Percentiles rank a stretch among this genome's conserved stretches.
These are phyloP conservation scores for Vulpes lagopus DNA, from an alignment of 2,113 vertebrate genomes.

Conservation along the genomic window DNA sequence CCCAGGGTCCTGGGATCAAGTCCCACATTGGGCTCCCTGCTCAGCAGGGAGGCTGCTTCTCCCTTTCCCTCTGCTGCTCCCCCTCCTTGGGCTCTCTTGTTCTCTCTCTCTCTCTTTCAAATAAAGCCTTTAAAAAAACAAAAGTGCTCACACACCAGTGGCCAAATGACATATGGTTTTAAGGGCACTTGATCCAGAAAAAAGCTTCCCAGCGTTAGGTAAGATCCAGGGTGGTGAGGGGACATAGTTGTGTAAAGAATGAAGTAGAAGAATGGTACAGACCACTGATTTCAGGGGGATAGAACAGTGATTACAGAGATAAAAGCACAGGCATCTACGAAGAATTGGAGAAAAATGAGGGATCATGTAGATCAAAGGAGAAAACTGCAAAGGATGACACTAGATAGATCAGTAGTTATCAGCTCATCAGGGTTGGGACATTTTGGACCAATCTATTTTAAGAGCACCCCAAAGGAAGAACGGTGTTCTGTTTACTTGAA, in stretches of 20 bases:
- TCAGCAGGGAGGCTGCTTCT: too few species aligned
- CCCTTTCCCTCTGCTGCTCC: too few species aligned
- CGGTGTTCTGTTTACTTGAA: neutral
- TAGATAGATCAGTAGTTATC: neutral
- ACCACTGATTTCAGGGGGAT: neutral
- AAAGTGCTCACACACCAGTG: neutral
- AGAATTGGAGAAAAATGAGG: neutral
- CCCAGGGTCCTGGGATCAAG: too few species aligned
- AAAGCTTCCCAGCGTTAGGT: neutral
- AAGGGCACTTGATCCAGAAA: too few species aligned
- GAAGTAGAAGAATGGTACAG: too few species aligned
- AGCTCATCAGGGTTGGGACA: neutral
- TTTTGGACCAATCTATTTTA: neutral
- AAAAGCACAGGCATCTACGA: rapidly evolving
- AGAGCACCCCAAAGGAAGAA: neutral
- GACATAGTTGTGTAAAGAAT: neutral
- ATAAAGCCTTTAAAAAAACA: too few species aligned
- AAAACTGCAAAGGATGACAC: neutral
- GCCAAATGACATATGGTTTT: too few species aligned
- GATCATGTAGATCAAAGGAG: neutral
- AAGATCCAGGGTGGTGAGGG: neutral
- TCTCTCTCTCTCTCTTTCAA: too few species aligned
- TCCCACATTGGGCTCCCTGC: too few species aligned
- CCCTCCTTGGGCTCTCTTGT: too few species aligned
- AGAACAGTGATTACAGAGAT: neutral